Evolutionary conservation across 2,797 vertebrate species (phyloP).

Genomic region (Notoglanidium macrostoma): DNA sequence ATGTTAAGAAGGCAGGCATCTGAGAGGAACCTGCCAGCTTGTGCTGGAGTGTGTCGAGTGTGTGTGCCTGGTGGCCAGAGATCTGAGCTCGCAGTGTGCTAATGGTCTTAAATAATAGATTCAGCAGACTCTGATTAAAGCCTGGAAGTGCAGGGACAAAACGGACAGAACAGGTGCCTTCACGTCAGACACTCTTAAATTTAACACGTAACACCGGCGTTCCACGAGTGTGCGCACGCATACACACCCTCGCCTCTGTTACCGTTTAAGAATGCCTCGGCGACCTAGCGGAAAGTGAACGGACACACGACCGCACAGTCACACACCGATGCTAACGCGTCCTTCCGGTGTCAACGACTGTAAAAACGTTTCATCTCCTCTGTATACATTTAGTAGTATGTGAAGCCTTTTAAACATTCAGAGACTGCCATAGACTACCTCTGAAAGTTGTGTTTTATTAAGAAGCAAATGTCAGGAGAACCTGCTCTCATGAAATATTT

Average conservation of each 20-base stretch:
- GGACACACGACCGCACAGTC: not conserved
- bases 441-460: conserved; percentile 8
- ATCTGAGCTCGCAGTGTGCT: not conserved
- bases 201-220: not conserved
- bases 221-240: not conserved
- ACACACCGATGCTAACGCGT: not conserved
- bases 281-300: not conserved
- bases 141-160: conserved; percentile 15
- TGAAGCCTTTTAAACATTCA: not conserved
- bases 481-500: not conserved
- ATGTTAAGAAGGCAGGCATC: not conserved
- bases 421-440: not conserved
- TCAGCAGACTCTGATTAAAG: conserved; percentile 36
- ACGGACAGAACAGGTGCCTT: conserved; percentile 23
- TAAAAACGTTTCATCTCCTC: not conserved
- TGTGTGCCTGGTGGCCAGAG: not conserved
- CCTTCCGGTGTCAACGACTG: not conserved
- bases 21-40: not conserved
- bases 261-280: too few species aligned
- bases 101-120: conserved; percentile 35
- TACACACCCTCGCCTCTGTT: not conserved
- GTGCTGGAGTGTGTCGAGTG: not conserved
- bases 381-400: not conserved
- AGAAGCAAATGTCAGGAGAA: not conserved
- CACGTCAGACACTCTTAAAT: conserved; percentile 16